Base-by-base conservation (phyloP, 2,113 vertebrate species). In the Pelodiscus sinensis region DNA sequence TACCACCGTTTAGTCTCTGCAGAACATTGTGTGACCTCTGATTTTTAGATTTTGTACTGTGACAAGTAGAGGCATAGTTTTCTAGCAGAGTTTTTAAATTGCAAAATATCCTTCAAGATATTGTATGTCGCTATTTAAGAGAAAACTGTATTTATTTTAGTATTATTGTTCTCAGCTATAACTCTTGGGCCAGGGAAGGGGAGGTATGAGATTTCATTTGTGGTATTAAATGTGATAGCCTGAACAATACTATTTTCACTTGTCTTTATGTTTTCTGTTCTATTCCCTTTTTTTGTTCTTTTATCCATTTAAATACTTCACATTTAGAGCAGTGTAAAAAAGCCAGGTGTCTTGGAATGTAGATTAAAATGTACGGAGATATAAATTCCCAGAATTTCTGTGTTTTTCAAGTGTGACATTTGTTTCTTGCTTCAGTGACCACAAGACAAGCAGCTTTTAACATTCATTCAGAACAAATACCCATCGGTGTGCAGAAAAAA, bases 241-340 rank as follows among this genome's bases (percentile, higher is more conserved):
- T 96, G 80, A 97, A 94, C 55, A 97, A 90, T 38, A n/a, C 44
- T 80, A 51, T 38, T 90, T 35, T 57, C 92, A 95, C 94, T 82
- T 94, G 82, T 81, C 85, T 94, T 80, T 56, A 86, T 58, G 71
- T 65, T 84, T 85, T 51, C 68, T 71, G 84, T 89, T 91, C 65
- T 82, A 9, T 44, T 44, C 7, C 5, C 15, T 44, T 96, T 90
- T 92, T 81, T 15, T 44, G 5, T 57, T 1, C 56, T 94, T 96
- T 94, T 73, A 80, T 44, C 80, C 89, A 35, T 84, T 83, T 92
- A 94, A 85, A 90, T 89, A 84, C n/a, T 94, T 73, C 60, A 87
- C 77, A 79, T 75, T 85, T 84, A 79, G 92, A 68, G 44, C 78
- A 90, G 73, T 79, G 71, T 86, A 44, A 89, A 90, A 90, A 82